Percentiles rank a stretch among this genome's conserved stretches.
Evolutionary conservation across 2,888 invertebrate species (phyloP).

Genomic region (Lycaena phlaeas): DNA sequence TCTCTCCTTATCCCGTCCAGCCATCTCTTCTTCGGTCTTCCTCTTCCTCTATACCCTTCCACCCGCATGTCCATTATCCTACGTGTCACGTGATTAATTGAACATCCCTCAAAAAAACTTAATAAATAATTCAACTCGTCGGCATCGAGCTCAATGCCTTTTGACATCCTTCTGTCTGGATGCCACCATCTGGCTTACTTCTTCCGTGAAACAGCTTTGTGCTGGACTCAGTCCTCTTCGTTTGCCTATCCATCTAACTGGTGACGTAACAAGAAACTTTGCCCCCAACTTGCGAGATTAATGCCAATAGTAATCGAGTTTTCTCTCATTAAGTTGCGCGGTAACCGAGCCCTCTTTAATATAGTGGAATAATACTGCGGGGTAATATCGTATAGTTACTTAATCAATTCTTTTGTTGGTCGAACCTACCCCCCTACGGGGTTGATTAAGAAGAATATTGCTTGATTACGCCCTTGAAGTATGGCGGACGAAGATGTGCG

Average conservation of each 20-base stretch:
- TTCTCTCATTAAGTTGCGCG: slow-evolving; percentile 70
- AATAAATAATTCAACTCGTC: slow-evolving; percentile 9
- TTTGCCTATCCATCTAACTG: no score
- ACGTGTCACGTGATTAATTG: no score
- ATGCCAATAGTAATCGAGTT: slow-evolving; percentile 71
- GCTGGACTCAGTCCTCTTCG: no score
- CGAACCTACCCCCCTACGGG: slow-evolving; percentile 65
- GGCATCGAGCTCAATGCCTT: background rate
- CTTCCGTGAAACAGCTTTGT: no score
- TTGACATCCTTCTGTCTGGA: no score
- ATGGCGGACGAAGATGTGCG: slow-evolving; percentile 40
- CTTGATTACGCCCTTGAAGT: slow-evolving; percentile 68
- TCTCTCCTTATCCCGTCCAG: no score
- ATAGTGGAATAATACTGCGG: slow-evolving; percentile 66
- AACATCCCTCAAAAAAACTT: no score
- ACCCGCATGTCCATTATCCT: no score
- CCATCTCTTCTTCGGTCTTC: no score
- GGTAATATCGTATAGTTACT: slow-evolving; percentile 72
- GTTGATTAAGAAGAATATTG: slow-evolving; percentile 73
- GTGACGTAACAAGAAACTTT: slow-evolving; percentile 49
- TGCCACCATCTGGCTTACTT: no score
- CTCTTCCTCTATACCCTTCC: no score
- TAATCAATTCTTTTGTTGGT: slow-evolving; percentile 73
- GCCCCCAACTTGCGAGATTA: slow-evolving; percentile 55
- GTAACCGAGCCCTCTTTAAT: slow-evolving; percentile 70